Conservation (phyloP, 2,113 vertebrate species). For the Himantopus leucocephalus region DNA sequence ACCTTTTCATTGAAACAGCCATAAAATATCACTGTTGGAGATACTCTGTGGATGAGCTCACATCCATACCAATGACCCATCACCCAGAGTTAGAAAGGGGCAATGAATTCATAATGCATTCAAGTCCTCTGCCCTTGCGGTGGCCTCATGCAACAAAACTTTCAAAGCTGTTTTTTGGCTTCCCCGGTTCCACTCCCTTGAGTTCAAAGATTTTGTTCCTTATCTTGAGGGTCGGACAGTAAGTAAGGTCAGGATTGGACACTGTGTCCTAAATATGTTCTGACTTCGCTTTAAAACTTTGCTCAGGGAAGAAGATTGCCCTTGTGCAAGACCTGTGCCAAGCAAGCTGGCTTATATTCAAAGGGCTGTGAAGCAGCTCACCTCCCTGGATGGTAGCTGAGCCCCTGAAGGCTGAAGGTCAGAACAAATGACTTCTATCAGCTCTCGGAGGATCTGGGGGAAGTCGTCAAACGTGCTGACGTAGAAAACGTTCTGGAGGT, state of each 20-base stretch:
- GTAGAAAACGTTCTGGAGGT: slow-evolving; percentile 82
- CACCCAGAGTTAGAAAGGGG: neutral
- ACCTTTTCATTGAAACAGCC: neutral
- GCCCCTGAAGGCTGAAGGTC: slow-evolving; percentile 2
- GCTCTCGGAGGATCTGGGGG: slow-evolving; percentile 79
- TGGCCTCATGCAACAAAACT: neutral
- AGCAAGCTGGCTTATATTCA: neutral
- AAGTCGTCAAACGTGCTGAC: slow-evolving; percentile 82
- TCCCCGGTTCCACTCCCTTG: neutral
- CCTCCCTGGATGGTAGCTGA: neutral
- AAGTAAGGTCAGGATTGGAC: neutral
- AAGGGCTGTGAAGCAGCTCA: neutral
- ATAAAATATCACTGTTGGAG: neutral
- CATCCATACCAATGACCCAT: neutral
- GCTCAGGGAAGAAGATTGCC: neutral
- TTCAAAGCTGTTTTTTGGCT: neutral
- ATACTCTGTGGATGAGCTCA: neutral
- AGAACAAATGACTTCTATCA: slow-evolving; percentile 81
- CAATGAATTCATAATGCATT: neutral
- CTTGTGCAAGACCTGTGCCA: neutral
- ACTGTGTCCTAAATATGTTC: accelerated
- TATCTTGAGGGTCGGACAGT: neutral
- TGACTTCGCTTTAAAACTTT: neutral
- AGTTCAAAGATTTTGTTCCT: neutral
- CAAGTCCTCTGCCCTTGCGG: neutral